Evolutionary conservation across 2,888 invertebrate genomes (phyloP), one percentile per base, ranked within the genome.

Genomic region (Heteromurus nitidus): DNA sequence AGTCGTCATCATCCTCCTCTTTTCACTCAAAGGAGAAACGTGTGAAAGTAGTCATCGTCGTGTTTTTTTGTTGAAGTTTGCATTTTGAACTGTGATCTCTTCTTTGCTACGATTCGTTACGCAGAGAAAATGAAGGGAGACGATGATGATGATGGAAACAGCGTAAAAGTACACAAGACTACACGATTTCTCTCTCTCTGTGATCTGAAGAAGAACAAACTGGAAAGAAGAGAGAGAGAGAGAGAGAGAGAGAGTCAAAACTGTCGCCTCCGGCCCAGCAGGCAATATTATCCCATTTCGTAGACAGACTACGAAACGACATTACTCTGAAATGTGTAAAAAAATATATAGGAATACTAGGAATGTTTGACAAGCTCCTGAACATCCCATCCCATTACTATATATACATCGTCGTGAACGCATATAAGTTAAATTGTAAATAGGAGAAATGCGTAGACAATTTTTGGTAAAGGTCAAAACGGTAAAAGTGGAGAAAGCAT

Each of bases 221-320:
- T 73, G 67, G 60, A 79, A 79, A 72, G n/a, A n/a, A n/a, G n/a
- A n/a, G n/a, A n/a, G n/a, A n/a, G n/a, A n/a, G n/a, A n/a, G n/a
- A n/a, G n/a, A n/a, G n/a, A n/a, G n/a, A n/a, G n/a, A n/a, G 72
- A 68, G 79, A 80, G 80, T 80, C 80, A 80, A 80, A 80, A 73
- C 67, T 80, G 80, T 80, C 80, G 80, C 80, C 80, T 67, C 80
- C 73, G 80, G 80, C 80, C 55, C 73, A 80, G 73, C 73, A 80
- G 80, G 73, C 73, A 80, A 73, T 80, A 72, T 73, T 73, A 64
- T 73, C 58, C 72, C 44, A 18, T 65, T 65, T 65, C 42, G 22
- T 31, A 53, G 30, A 69, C 20, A 22, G 28, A 18, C n/a, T n/a
- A n/a, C n/a, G n/a, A n/a, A n/a, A n/a, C n/a, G n/a, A n/a, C n/a